These are phyloP conservation scores for Nipponia nippon DNA, from an alignment of 2,113 vertebrate genomes.

Conservation along the genomic window DNA sequence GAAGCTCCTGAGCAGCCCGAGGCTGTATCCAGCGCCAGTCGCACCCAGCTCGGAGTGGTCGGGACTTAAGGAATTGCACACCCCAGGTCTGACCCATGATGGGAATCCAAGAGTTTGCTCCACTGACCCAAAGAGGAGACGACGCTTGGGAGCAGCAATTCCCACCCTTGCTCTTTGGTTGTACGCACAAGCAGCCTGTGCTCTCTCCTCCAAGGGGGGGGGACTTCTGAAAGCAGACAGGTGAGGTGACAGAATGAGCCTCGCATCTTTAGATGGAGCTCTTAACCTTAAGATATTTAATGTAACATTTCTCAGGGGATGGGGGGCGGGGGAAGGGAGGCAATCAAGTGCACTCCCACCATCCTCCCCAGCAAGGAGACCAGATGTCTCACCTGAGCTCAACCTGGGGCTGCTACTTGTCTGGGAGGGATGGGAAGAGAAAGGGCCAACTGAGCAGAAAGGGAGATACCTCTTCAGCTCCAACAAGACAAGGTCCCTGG, in stretches of 20 bases:
- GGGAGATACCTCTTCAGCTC: not conserved
- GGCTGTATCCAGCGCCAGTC: not conserved
- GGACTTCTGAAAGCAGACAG: not conserved
- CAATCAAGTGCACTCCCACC: not conserved
- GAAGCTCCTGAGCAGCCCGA: not conserved
- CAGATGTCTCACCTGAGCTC: not conserved
- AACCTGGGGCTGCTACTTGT: not conserved
- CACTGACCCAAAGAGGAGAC: not conserved
- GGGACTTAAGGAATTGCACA: not conserved
- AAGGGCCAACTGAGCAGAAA: not conserved
- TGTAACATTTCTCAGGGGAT: not conserved
- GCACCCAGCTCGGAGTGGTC: rapidly evolving
- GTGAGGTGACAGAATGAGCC: not conserved
- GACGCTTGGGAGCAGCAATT: not conserved
- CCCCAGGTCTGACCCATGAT: rapidly evolving
- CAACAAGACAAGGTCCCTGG: not conserved
- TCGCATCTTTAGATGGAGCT: not conserved
- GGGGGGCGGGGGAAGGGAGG: no score
- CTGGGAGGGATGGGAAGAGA: not conserved
- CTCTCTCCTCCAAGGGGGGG: not conserved
- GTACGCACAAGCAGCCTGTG: not conserved
- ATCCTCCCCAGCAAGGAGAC: not conserved
- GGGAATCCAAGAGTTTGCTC: not conserved
- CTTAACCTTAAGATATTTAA: not conserved
- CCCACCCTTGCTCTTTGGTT: not conserved